Evolutionary conservation across 2,888 invertebrate genomes (phyloP), one percentile per base, ranked within the genome.

Genomic region (Anoncus sp.): DNA sequence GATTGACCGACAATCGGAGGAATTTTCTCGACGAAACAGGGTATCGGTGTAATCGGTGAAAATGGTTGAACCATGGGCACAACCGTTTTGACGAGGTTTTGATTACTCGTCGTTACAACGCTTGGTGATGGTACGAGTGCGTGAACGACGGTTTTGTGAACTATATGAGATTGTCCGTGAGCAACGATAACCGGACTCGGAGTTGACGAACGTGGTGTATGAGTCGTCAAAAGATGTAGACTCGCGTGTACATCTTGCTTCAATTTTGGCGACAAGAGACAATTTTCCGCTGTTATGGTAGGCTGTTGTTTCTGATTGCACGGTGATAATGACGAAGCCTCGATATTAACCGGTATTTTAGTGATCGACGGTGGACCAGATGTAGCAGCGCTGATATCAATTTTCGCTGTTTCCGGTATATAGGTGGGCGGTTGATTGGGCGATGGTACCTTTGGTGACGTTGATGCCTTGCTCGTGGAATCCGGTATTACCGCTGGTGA

Each of bases 201-300:
- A 1, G 92, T 91, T 1, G 92, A 92, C 10, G 91, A 87, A 10
- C 89, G 87, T 3, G 95, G 94, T 83, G 95, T 93, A 84, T 94
- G 94, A 16, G 95, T 94, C 0, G 94, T 94, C 4, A 95, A 93
- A 14, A 95, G 93, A 84, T 95, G 95, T 90, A 94, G 92, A 80
- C 92, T 93, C 9, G 86, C 91, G 73, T 92, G 91, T 10, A 75
- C 51, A 85, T 91, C 89, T 20, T 87, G 86, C 69, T 89, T 89
- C 63, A 85, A 89, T 49, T 84, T 87, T 12, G 87, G 89, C 3
- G 85, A 88, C 18, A 84, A 47, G 16, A 85, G 55, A 73, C 81
- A 85, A 57, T 67, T 85, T 0, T 86, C 87, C 22, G 83, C 75
- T 6, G 82, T 85, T 20, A 87, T 81, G 9, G 83, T 57, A 10